Evolutionary conservation across 2,888 invertebrate species (phyloP).

Genomic region (Electrophaes corylata): DNA sequence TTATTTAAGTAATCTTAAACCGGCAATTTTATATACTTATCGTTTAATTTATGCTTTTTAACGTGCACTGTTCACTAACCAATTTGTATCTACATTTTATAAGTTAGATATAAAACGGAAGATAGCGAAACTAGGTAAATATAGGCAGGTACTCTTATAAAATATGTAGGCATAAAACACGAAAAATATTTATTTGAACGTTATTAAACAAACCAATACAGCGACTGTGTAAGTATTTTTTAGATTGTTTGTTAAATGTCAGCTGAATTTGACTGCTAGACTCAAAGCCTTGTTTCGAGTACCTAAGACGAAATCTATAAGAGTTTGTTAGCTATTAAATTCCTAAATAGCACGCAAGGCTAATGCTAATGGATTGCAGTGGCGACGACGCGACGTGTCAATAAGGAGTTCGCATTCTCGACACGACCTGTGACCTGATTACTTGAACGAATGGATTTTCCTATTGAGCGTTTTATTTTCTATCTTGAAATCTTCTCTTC

Average conservation of each 20-base stretch:
- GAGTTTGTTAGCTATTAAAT: constrained; percentile 49
- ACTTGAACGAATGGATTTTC: constrained; percentile 37
- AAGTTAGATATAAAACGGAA: too few relatives aligned
- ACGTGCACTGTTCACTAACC: too few relatives aligned
- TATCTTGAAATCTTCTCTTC: neutral
- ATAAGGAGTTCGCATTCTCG: constrained; percentile 71
- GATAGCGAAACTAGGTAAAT: too few relatives aligned
- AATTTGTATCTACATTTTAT: too few relatives aligned
- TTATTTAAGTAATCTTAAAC: too few relatives aligned
- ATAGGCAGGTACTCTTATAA: too few relatives aligned
- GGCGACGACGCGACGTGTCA: constrained; percentile 68
- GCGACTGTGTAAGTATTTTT: too few relatives aligned
- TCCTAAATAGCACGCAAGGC: constrained; percentile 75
- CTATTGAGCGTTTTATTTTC: constrained; percentile 27
- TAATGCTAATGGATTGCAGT: constrained; percentile 72
- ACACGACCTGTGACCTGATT: constrained; percentile 62
- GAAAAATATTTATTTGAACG: too few relatives aligned
- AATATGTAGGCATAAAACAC: too few relatives aligned
- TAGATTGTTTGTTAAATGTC: constrained; percentile 1
- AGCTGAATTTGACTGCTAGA: neutral
- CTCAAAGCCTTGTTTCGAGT: constrained; percentile 18
- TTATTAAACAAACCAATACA: too few relatives aligned
- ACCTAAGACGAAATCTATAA: constrained; percentile 48
- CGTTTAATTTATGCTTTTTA: too few relatives aligned
- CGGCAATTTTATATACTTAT: too few relatives aligned